Conservation (phyloP, 1,140 invertebrate genomes). For the Heterodera schachtii region DNA sequence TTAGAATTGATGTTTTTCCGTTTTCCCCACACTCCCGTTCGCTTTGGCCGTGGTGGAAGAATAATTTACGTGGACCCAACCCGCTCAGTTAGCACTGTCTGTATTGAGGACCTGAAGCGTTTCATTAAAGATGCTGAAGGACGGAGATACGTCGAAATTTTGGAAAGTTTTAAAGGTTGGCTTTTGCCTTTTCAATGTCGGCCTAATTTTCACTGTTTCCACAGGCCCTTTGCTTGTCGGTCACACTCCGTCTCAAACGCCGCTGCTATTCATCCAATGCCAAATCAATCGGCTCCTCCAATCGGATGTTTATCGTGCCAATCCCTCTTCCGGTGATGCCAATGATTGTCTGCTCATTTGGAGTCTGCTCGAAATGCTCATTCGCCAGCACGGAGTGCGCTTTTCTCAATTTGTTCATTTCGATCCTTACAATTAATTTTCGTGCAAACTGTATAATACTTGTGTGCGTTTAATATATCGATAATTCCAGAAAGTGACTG, state of each 20-base stretch:
- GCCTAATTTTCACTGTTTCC: not conserved
- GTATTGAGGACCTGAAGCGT: slow-evolving; percentile 47
- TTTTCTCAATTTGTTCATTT: not conserved
- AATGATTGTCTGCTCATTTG: slow-evolving; percentile 59
- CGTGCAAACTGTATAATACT: too few relatives aligned
- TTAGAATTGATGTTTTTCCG: slow-evolving; percentile 53
- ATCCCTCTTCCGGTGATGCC: slow-evolving; percentile 48
- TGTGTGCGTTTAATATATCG: too few relatives aligned
- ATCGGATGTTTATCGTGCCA: slow-evolving; percentile 51
- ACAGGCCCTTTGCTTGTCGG: slow-evolving; percentile 44
- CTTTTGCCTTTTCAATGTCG: not conserved
- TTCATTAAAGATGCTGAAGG: slow-evolving; percentile 27
- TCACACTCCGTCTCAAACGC: slow-evolving; percentile 51
- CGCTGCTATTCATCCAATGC: slow-evolving; percentile 46
- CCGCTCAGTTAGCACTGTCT: slow-evolving; percentile 37
- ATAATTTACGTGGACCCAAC: slow-evolving; percentile 49
- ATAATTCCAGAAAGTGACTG: slow-evolving; percentile 50
- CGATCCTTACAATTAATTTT: not conserved
- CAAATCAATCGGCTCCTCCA: slow-evolving; percentile 47
- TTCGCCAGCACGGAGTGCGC: slow-evolving; percentile 51
- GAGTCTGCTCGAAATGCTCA: slow-evolving; percentile 49
- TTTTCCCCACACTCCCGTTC: slow-evolving; percentile 37
- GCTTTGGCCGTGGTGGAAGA: slow-evolving; percentile 42
- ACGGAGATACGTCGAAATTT: slow-evolving; percentile 42
- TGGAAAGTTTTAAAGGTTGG: slow-evolving; percentile 54